Evolutionary conservation across 2,113 vertebrate species (phyloP).

Genomic region (Microcebus lehilahytsara): DNA sequence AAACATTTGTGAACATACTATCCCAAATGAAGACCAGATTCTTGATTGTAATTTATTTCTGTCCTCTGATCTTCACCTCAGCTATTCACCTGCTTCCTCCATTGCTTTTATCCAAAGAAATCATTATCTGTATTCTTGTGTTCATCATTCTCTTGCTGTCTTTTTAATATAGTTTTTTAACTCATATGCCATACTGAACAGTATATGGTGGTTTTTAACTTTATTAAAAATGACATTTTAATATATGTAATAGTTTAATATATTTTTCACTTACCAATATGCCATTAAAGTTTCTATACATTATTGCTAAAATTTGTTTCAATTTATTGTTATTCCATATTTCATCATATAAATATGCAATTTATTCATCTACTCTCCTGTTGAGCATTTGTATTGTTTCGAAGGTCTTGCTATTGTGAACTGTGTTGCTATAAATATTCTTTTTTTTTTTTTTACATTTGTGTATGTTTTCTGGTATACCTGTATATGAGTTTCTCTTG

Average conservation of each 20-base stretch:
- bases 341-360: neutral
- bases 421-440: neutral
- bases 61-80: neutral
- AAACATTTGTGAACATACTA: neutral
- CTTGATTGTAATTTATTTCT: neutral
- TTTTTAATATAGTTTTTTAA: neutral
- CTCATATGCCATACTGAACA: neutral
- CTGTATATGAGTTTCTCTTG: neutral
- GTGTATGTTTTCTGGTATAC: neutral
- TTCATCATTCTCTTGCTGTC: neutral
- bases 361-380: neutral
- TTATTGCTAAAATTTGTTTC: neutral
- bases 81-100: neutral
- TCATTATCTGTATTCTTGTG: neutral
- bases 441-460: neutral
- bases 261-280: neutral
- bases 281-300: neutral
- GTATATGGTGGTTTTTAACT: neutral
- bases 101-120: neutral
- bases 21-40: neutral
- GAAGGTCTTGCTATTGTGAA: neutral
- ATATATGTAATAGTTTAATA: neutral
- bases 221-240: neutral
- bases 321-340: neutral
- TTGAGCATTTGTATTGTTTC: neutral